Evolutionary conservation across 2,888 invertebrate species (phyloP), one percentile per base, ranked within the genome.

Genomic region (Marronus borbonicus): DNA sequence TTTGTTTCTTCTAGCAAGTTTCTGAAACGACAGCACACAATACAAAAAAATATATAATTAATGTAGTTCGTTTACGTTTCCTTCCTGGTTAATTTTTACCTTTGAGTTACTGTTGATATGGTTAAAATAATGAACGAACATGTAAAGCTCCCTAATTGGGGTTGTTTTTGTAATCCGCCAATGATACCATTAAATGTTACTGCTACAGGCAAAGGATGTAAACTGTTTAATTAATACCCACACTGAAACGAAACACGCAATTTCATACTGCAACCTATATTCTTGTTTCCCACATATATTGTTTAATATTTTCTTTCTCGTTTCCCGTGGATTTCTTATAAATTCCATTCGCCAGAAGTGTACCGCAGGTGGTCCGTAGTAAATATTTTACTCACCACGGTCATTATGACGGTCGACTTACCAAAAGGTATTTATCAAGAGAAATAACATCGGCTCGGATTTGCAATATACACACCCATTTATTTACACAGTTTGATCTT

Each of bases 331-430:
- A 24, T 70, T 74, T 74, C 72, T 49, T 62, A 55, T 44, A 74
- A 74, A 74, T 74, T 62, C 60, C 58, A 74, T 62, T 60, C 60
- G 44, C 44, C 58, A 74, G 72, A 58, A 74, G 39, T 74, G 28
- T 44, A 74, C 72, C 60, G 72, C 72, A 74, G 72, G 72, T 74
- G 72, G 72, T 74, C 72, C 24, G 24, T 74, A 62, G 72, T 44
- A 60, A 20, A 74, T 60, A 74, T 74, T 74, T 49, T 60, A 60
- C 58, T 74, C 39, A 74, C 72, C 58, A 74, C 60, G 60, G 72
- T 60, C 72, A 74, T 74, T 74, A 74, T 74, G 72, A 74, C 72
- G 72, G 72, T 74, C 72, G 72, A 74, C 72, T 60, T 74, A 74
- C 72, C 72, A 74, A 74, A 74, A 74, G 72, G 72, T 74, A 74